A percentile compares a stretch with the other conserved stretches of the same genome.
phyloP scores from a whole-genome alignment of 92 coral and sea anemone species.

The Zoanthus gigantus region DNA sequence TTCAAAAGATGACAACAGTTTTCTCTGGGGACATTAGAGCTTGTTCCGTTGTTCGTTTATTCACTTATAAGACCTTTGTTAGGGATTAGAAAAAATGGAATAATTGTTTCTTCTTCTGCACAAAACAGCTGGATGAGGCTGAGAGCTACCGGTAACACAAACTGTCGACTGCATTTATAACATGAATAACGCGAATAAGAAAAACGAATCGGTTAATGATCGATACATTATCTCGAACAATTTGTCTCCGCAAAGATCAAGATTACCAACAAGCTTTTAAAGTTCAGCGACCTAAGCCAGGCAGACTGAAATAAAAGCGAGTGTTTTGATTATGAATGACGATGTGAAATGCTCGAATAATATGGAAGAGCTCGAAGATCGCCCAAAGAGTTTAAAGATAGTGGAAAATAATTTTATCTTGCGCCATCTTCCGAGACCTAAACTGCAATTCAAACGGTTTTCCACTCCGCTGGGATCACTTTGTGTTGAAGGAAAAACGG shows the following conservation, averaged over 20 bases:
- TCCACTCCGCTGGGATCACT: slow-evolving; percentile 70
- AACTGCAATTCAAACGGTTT: slow-evolving; percentile 63
- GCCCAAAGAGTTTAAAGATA: slow-evolving; percentile 9
- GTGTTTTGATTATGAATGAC: slow-evolving; percentile 27
- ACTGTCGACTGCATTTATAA: neutral
- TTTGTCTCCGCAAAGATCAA: neutral
- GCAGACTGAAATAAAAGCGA: slow-evolving; percentile 14
- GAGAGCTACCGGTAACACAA: neutral
- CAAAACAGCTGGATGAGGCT: slow-evolving; percentile 15
- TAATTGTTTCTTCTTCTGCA: slow-evolving; percentile 2
- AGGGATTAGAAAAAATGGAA: slow-evolving; percentile 35
- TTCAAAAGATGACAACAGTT: slow-evolving; percentile 28
- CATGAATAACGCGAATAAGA: neutral
- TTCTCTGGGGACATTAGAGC: slow-evolving; percentile 26
- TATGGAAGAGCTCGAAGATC: neutral
- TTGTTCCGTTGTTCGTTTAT: neutral
- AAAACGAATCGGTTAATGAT: neutral
- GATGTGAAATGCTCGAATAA: neutral
- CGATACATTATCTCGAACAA: neutral
- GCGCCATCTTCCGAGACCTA: slow-evolving; percentile 62
- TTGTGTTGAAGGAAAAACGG: slow-evolving; percentile 73
- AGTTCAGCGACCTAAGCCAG: slow-evolving; percentile 6
- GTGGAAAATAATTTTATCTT: slow-evolving; percentile 21
- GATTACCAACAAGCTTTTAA: slow-evolving; percentile 34
- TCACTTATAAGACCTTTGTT: slow-evolving; percentile 5